phyloP scores from a whole-genome alignment of 2,113 vertebrate genomes.

The Caretta caretta region DNA sequence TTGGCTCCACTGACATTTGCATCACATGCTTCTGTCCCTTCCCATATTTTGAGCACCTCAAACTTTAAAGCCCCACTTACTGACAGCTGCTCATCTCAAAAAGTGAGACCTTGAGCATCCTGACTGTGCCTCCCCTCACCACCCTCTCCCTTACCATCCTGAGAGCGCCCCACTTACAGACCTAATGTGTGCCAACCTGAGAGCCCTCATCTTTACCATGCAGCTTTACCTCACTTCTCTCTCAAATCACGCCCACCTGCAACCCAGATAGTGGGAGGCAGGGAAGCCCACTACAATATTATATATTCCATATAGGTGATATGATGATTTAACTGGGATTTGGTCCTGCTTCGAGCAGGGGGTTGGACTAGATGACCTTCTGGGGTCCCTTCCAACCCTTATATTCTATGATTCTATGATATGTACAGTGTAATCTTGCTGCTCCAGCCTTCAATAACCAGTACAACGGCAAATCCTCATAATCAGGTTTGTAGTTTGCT shows the following conservation, averaged over 20 bases:
- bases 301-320: neutral
- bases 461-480: neutral
- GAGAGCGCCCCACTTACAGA: neutral
- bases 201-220: neutral
- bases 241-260: neutral
- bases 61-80: neutral
- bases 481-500: neutral
- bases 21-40: neutral
- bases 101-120: neutral
- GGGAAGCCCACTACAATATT: neutral
- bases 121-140: neutral
- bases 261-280: neutral
- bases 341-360: too few species aligned
- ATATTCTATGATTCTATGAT: too few species aligned
- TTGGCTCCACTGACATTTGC: neutral
- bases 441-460: neutral
- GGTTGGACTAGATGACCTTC: too few species aligned
- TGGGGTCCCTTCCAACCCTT: too few species aligned
- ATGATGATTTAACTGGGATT: too few species aligned
- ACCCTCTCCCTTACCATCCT: neutral
- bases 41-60: neutral
- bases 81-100: neutral
- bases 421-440: neutral
- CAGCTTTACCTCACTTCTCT: neutral
- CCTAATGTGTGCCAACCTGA: neutral